Percentiles rank a stretch among this genome's conserved stretches.
These are phyloP conservation scores for Tiliacea aurago DNA, from an alignment of 2,888 invertebrate genomes.

Conservation along the genomic window DNA sequence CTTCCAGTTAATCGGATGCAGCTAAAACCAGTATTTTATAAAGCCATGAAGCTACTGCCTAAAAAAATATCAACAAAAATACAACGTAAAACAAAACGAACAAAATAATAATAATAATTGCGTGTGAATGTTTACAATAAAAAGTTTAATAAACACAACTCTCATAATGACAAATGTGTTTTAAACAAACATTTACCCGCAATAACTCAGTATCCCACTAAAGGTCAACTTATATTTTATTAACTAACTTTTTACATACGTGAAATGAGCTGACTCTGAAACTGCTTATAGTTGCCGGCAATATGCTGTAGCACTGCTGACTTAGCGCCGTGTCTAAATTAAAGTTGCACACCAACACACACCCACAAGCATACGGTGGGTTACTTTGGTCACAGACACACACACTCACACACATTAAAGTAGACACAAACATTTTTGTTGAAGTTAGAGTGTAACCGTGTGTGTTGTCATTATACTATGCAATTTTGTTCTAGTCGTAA, in stretches of 20 bases:
- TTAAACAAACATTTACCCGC: conserved; percentile 13
- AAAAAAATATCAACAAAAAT: too few relatives aligned
- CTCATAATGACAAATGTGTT: conserved; percentile 33
- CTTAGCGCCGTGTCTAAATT: conserved; percentile 53
- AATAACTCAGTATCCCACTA: conserved; percentile 32
- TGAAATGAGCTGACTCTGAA: conserved; percentile 30
- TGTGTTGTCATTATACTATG: neutral
- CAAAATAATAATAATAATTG: too few relatives aligned
- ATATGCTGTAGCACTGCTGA: conserved; percentile 41
- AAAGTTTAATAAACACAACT: neutral
- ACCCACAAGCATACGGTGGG: neutral
- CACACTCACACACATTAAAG: conserved; percentile 3
- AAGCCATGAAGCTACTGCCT: too few relatives aligned
- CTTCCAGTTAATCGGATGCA: too few relatives aligned
- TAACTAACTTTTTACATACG: conserved; percentile 47
- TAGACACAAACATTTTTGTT: neutral
- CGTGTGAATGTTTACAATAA: neutral
- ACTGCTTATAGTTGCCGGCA: conserved; percentile 45
- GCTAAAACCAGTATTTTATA: too few relatives aligned
- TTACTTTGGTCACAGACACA: conserved; percentile 3
- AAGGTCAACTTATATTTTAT: conserved; percentile 41
- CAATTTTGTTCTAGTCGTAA: neutral
- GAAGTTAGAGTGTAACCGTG: neutral
- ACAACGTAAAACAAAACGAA: too few relatives aligned
- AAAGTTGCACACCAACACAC: conserved; percentile 39